These are phyloP conservation scores for Listronotus oregonensis DNA, from an alignment of 1,140 invertebrate species.

Conservation along the genomic window DNA sequence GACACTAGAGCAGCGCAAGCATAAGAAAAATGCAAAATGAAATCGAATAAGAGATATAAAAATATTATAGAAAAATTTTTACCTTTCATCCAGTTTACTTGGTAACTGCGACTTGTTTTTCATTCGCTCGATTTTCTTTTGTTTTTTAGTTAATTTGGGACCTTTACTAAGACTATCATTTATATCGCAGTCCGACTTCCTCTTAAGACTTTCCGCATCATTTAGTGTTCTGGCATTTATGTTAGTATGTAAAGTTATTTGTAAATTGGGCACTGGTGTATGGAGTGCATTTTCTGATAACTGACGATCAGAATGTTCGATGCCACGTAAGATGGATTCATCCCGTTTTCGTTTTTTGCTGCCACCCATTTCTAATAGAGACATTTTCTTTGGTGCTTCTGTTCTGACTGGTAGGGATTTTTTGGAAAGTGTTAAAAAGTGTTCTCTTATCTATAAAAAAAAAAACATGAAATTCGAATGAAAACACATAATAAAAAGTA, in stretches of 20 bases:
- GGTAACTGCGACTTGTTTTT: too few relatives aligned
- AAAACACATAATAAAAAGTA: slow-evolving; percentile 1
- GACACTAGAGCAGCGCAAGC: too few relatives aligned
- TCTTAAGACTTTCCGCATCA: neutral
- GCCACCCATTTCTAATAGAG: slow-evolving; percentile 43
- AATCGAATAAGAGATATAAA: too few relatives aligned
- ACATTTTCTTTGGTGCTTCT: slow-evolving; percentile 13
- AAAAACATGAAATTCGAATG: neutral
- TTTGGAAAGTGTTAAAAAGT: slow-evolving; percentile 42
- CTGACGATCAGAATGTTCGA: slow-evolving; percentile 1
- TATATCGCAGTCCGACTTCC: neutral
- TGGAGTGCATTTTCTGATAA: slow-evolving; percentile 19
- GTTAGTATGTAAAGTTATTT: neutral
- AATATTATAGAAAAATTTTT: too few relatives aligned
- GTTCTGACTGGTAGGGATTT: slow-evolving; percentile 10
- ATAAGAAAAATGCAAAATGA: too few relatives aligned
- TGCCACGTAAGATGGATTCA: neutral
- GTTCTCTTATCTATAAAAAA: slow-evolving; percentile 45
- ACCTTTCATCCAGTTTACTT: too few relatives aligned
- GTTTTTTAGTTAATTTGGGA: slow-evolving; percentile 8
- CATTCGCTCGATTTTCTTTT: slow-evolving; percentile 3
- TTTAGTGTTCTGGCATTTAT: neutral
- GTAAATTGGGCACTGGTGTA: slow-evolving; percentile 33
- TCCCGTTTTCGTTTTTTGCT: slow-evolving; percentile 47
- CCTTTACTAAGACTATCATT: neutral